These are phyloP conservation scores for Lycocorax pyrrhopterus DNA, from an alignment of 2,113 vertebrate species.

Conservation along the genomic window DNA sequence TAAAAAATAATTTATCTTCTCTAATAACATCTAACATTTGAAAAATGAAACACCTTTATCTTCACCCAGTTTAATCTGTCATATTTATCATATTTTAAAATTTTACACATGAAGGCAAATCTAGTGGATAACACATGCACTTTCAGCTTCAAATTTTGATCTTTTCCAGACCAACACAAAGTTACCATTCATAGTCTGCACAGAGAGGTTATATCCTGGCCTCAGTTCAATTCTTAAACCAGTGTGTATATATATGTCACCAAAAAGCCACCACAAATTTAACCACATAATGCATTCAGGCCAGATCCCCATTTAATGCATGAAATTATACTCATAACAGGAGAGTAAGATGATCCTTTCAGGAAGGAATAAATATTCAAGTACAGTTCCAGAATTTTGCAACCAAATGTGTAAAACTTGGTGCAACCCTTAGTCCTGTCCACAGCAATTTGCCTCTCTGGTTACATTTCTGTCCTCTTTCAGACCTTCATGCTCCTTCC, in stretches of 20 bases:
- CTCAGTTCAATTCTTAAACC: not conserved
- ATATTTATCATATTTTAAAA: not conserved
- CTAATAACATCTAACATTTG: not conserved
- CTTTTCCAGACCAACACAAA: not conserved
- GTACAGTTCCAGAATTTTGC: not conserved
- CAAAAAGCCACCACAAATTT: not conserved
- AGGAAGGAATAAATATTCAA: not conserved
- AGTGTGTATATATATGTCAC: not conserved
- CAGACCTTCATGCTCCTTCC: not conserved
- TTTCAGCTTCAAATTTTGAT: not conserved
- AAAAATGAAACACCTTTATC: not conserved
- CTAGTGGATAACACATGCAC: not conserved
- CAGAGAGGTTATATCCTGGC: not conserved
- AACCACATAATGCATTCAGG: not conserved
- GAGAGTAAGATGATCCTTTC: not conserved
- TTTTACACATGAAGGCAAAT: not conserved
- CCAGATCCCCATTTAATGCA: not conserved
- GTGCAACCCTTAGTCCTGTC: not conserved
- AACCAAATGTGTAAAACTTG: not conserved
- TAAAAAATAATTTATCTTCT: not conserved
- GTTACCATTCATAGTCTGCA: not conserved
- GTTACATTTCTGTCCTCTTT: not conserved
- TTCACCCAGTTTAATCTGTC: not conserved
- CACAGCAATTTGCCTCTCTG: not conserved
- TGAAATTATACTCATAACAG: not conserved